These are phyloP conservation scores for Polydrusus cervinus DNA, from an alignment of 2,888 invertebrate species.

Conservation along the genomic window DNA sequence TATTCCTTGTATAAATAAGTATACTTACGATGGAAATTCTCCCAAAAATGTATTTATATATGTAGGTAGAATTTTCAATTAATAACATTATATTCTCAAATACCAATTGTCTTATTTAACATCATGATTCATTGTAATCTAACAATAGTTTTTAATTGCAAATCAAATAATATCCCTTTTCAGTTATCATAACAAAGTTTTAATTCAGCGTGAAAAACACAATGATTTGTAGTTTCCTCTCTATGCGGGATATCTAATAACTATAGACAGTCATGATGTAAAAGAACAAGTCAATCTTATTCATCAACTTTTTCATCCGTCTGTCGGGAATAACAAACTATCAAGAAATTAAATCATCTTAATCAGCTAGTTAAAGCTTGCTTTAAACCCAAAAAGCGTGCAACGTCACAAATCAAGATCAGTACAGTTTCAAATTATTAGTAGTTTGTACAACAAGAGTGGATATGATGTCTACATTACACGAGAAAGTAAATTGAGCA, in stretches of 20 bases:
- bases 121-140: neutral
- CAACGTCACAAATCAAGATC: neutral
- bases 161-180: neutral
- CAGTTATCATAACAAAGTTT: neutral
- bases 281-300: constrained; percentile 29
- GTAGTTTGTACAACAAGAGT: no score
- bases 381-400: neutral
- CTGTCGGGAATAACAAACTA: constrained; percentile 18
- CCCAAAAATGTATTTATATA: no score
- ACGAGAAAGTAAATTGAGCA: no score
- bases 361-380: neutral
- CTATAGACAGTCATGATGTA: constrained; percentile 26
- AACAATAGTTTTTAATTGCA: neutral
- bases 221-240: constrained; percentile 23
- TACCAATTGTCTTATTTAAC: neutral
- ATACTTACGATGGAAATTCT: no score
- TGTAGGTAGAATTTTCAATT: no score
- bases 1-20: no score
- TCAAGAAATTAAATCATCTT: constrained; percentile 14
- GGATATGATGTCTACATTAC: no score
- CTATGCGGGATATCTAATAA: constrained; percentile 22
- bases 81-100: neutral
- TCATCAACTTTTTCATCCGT: constrained; percentile 7
- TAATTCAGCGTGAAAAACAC: constrained; percentile 1
- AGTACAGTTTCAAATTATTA: neutral